Evolutionary conservation across 2,797 vertebrate species (phyloP), one percentile per base, ranked within the genome.

Genomic region (Catostomus latipinnis): DNA sequence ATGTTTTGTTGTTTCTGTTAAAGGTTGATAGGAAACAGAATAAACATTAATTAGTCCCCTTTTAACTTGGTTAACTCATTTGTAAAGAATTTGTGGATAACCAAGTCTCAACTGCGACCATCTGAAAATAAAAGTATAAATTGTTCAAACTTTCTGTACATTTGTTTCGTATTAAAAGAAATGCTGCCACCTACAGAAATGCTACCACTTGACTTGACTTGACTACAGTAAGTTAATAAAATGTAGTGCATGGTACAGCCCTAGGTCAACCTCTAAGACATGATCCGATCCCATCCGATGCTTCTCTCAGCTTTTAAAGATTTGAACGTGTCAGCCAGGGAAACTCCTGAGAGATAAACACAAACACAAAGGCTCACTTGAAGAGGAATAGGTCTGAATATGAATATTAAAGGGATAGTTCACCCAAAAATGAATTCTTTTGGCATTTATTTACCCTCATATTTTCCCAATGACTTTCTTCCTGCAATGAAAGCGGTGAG

Each of bases 251-350:
- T 22, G 9, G 46, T 57, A 43, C 7, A 69, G 13, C 0, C 8
- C 5, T 18, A 13, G 14, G 45, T 18, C 50, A 13, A 22, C 16
- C 6, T 4, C 16, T 61, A 6, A 56, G 13, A 43, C 16, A 74
- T 52, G 57, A 62, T 70, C 66, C 9, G 6, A 9, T 66, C 61
- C 12, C 14, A 22, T 56, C 14, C 6, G 12, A 74, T 50, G 43
- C 18, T 50, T 78, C 50, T 70, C 53, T 84, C 70, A 62, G 78
- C 50, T 87, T 54, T 92, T 94, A 99, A 78, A 99, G 89, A 83
- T 96, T 97, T 82, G 98, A 96, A 78, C 93, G 95, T 5, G 97
- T 99, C 88, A 99, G 94, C 98, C 98, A 99, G 5, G 94, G 96
- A 90, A 99, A 99, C 61, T 98, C 98, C 98, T 99, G 84, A 82